Conservation (phyloP, 2,888 invertebrate genomes). For the Mythimna lalbum region DNA sequence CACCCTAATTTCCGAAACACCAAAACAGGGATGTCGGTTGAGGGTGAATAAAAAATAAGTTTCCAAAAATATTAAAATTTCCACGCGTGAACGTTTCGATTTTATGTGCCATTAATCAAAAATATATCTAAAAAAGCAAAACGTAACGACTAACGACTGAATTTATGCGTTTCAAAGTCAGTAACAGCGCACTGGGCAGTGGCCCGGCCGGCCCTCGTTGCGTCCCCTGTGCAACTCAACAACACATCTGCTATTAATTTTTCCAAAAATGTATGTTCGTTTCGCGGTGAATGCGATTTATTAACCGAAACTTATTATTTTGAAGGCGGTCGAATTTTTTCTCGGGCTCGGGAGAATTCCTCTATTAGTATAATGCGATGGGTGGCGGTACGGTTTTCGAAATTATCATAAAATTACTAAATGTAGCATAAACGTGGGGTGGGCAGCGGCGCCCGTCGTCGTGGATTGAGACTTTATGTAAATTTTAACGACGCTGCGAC, state of each 20-base stretch:
- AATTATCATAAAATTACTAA: conserved; percentile 91
- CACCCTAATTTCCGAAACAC: conserved; percentile 66
- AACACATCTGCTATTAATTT: conserved; percentile 90
- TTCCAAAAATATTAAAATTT: conserved; percentile 77
- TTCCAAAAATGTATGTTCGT: conserved; percentile 84
- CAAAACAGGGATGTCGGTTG: conserved; percentile 52
- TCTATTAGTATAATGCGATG: conserved; percentile 91
- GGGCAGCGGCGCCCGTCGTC: conserved; percentile 86
- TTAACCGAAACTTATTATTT: conserved; percentile 88
- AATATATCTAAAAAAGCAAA: conserved; percentile 82
- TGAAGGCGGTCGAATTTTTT: conserved; percentile 84
- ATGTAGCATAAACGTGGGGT: conserved; percentile 91
- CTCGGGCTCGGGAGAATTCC: conserved; percentile 81
- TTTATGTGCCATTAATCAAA: conserved; percentile 88
- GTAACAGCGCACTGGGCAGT: conserved; percentile 74
- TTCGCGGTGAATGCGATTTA: conserved; percentile 86
- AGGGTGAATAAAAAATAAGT: conserved; percentile 64
- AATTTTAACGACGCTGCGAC: conserved; percentile 91
- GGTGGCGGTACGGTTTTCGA: conserved; percentile 90
- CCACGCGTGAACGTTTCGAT: conserved; percentile 82
- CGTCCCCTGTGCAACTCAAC: conserved; percentile 81
- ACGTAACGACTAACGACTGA: conserved; percentile 83
- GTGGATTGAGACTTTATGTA: conserved; percentile 91
- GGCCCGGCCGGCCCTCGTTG: conserved; percentile 71
- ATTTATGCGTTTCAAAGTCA: conserved; percentile 89